A percentile compares a stretch with the other conserved stretches of the same genome.
Conservation (phyloP, 2,797 vertebrate genomes). For the Naso thynnoides region DNA sequence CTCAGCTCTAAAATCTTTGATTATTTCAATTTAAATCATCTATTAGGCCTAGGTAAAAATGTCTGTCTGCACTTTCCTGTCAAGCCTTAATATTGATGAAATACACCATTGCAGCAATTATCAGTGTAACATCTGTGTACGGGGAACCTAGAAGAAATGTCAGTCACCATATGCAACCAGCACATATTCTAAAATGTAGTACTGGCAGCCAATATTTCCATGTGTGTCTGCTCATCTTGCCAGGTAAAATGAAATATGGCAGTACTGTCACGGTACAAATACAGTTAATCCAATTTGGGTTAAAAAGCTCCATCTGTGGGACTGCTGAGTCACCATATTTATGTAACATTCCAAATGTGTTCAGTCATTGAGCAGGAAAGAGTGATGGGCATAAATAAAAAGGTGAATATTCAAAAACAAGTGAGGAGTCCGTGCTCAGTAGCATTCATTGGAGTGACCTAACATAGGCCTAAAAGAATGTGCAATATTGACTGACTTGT, state of each 20-base stretch:
- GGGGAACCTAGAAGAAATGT: neutral
- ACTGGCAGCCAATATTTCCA: constrained; percentile 25
- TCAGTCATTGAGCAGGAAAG: neutral
- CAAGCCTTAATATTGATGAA: neutral
- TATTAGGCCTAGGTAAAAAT: neutral
- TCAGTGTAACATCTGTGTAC: fast-evolving
- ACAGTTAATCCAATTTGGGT: constrained; percentile 22
- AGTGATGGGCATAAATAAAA: neutral
- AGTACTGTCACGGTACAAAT: neutral
- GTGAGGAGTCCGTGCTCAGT: neutral
- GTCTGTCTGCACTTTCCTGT: neutral
- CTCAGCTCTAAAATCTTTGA: neutral
- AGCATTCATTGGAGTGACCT: too few relatives aligned
- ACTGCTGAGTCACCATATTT: neutral
- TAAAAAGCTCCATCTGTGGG: constrained; percentile 2
- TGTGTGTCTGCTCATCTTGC: constrained; percentile 2
- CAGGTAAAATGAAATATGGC: neutral
- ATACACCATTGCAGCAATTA: neutral
- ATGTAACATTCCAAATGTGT: neutral
- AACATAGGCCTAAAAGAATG: too few relatives aligned
- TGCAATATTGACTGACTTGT: too few relatives aligned
- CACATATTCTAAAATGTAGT: neutral
- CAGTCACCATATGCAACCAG: neutral
- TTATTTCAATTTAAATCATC: neutral
- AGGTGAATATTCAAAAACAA: neutral